Evolutionary conservation across 2,888 invertebrate genomes (phyloP).

Genomic region (Antheraea assamensis): DNA sequence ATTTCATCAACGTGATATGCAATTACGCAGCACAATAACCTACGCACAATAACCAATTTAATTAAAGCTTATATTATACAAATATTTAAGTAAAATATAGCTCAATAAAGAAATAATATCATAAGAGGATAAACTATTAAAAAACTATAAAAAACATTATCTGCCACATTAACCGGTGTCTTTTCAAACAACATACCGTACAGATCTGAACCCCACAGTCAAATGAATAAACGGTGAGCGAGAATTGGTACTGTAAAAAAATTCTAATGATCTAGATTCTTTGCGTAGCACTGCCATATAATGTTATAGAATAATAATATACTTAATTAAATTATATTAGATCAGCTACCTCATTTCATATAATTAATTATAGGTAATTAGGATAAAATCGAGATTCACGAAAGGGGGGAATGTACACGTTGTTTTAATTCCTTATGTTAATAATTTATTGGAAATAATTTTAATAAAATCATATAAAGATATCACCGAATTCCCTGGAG

Average conservation of each 20-base stretch:
- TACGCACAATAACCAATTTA: conserved; percentile 33
- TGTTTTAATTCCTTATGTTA: background rate
- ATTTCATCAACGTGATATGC: conserved; percentile 28
- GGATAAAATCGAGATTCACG: background rate
- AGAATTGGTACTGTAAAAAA: background rate
- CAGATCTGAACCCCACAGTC: background rate
- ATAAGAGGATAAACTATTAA: background rate
- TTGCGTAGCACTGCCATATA: background rate
- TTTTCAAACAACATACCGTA: background rate
- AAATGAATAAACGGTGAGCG: background rate
- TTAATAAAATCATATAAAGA: too few relatives aligned
- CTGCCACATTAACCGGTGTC: too few relatives aligned
- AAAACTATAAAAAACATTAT: background rate
- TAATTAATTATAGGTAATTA: background rate
- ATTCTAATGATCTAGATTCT: background rate
- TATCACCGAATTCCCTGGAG: background rate
- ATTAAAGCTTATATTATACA: conserved; percentile 23
- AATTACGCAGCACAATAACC: conserved; percentile 35
- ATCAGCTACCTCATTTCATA: background rate
- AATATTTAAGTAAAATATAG: conserved; percentile 7
- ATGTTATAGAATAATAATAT: background rate
- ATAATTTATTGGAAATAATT: background rate
- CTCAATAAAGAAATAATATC: background rate
- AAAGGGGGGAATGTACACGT: background rate
- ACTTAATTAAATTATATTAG: background rate